These are phyloP conservation scores for Glyphotaelius pellucidus DNA, from an alignment of 2,888 invertebrate genomes.

Conservation along the genomic window DNA sequence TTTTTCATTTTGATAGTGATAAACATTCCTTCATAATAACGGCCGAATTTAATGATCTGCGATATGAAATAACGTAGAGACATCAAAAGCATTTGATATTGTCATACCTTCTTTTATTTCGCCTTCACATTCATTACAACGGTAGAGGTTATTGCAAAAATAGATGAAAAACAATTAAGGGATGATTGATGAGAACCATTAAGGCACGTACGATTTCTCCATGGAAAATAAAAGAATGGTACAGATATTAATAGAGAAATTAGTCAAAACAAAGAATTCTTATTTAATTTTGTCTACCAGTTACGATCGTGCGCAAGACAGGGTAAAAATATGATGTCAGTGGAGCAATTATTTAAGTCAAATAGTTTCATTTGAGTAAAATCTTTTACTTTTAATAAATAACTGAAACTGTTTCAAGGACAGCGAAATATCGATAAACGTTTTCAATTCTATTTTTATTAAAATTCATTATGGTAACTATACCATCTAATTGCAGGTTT, in stretches of 20 bases:
- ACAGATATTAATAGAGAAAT: neutral
- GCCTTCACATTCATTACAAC: neutral
- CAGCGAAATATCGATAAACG: neutral
- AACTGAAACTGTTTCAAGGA: neutral
- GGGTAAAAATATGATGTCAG: neutral
- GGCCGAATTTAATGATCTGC: neutral
- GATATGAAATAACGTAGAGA: neutral
- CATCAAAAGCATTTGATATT: neutral
- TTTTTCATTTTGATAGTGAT: neutral
- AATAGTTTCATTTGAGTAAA: neutral
- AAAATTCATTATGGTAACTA: too few species aligned
- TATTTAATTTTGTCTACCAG: neutral
- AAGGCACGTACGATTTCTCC: neutral
- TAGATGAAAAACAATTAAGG: neutral
- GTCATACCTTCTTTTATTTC: neutral
- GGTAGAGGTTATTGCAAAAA: neutral
- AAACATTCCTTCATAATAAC: neutral
- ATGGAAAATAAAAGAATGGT: neutral
- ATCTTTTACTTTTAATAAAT: neutral
- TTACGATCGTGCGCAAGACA: neutral
- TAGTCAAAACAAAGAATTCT: neutral
- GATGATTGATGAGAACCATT: neutral
- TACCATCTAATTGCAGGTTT: too few species aligned
- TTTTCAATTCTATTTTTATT: neutral
- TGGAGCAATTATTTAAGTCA: neutral